phyloP scores from a whole-genome alignment of 2,113 vertebrate genomes.

The Semnornis frantzii region DNA sequence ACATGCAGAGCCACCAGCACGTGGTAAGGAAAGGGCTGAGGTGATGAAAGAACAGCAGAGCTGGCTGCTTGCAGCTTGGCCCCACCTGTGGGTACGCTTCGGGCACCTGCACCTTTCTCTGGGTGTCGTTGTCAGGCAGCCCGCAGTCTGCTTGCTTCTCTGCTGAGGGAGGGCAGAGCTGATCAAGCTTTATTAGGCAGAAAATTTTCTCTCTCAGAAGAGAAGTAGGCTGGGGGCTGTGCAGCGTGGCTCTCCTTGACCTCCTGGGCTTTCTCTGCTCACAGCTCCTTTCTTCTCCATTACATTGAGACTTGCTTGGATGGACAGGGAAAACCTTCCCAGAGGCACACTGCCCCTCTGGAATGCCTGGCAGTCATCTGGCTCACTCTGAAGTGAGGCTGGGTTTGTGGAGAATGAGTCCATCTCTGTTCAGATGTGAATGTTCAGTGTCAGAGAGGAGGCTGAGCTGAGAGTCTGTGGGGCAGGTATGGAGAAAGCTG shows the following conservation, averaged over 20 bases:
- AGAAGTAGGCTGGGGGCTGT: background rate
- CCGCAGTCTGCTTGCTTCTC: background rate
- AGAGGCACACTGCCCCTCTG: background rate
- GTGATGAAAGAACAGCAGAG: background rate
- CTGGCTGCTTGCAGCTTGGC: background rate
- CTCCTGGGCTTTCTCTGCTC: background rate
- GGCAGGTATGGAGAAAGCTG: background rate
- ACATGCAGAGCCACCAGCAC: conserved; percentile 72
- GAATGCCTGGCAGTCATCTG: background rate
- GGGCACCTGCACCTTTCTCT: accelerated
- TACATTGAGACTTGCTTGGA: accelerated
- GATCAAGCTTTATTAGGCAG: background rate
- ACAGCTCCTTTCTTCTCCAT: background rate
- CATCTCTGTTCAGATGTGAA: background rate
- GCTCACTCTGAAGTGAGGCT: background rate
- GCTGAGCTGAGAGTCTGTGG: background rate
- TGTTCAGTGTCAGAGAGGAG: background rate
- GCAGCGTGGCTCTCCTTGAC: background rate
- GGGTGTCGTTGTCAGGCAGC: background rate
- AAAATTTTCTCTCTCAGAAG: background rate
- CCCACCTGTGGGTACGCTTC: accelerated
- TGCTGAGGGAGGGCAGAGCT: background rate
- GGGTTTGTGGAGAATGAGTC: accelerated
- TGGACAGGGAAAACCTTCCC: background rate
- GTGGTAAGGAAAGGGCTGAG: conserved; percentile 63